Evolutionary conservation across 2,888 invertebrate genomes (phyloP).

Genomic region (Tetragonisca angustula): DNA sequence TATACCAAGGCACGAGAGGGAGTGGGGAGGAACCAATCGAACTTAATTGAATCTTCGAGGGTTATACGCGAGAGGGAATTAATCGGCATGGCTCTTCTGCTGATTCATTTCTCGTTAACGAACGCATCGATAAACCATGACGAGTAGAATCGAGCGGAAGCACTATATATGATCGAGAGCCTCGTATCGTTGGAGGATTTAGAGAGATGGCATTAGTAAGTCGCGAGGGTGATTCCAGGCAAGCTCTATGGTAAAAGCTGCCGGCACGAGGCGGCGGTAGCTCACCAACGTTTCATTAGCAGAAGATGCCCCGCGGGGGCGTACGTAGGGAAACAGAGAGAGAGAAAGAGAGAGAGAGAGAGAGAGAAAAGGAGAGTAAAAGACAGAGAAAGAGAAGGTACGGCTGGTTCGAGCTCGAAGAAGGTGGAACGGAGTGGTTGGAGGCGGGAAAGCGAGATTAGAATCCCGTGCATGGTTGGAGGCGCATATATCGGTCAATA

Average conservation of each 20-base stretch:
- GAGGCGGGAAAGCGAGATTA: constrained; percentile 79
- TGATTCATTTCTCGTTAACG: constrained; percentile 34
- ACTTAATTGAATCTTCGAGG: constrained; percentile 24
- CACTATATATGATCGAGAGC: constrained; percentile 76
- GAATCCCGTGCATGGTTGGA: constrained; percentile 79
- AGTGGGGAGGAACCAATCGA: neutral
- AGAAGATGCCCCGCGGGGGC: constrained; percentile 81
- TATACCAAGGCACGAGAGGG: neutral
- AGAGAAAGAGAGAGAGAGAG: constrained; percentile 25
- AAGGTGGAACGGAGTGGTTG: constrained; percentile 71
- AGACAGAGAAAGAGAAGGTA: constrained; percentile 30
- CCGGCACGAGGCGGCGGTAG: constrained; percentile 83
- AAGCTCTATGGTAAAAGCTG: constrained; percentile 75
- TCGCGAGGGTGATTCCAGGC: constrained; percentile 72
- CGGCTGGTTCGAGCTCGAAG: constrained; percentile 53
- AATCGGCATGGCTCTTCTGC: neutral
- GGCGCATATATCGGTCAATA: constrained; percentile 76
- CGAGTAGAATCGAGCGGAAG: constrained; percentile 68
- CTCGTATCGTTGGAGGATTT: constrained; percentile 59
- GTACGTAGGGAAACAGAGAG: constrained; percentile 33
- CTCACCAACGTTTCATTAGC: constrained; percentile 84
- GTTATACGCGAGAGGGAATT: neutral
- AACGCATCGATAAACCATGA: constrained; percentile 39
- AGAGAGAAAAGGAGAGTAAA: constrained; percentile 21
- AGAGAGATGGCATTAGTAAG: constrained; percentile 61